These are phyloP conservation scores for Microplitis demolitor DNA, from an alignment of 1,140 invertebrate genomes.

Conservation along the genomic window DNA sequence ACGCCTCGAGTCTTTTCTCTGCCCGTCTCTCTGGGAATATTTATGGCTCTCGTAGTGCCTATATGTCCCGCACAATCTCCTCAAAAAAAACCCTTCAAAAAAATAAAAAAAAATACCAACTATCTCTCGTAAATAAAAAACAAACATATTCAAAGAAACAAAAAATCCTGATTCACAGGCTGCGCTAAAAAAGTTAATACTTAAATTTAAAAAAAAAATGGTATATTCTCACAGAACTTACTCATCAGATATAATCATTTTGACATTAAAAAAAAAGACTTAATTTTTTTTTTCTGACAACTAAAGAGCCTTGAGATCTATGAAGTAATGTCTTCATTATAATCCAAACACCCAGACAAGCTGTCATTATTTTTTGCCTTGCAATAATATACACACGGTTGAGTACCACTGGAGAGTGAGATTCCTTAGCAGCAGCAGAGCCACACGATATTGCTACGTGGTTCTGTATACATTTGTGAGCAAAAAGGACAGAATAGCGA, in stretches of 20 bases:
- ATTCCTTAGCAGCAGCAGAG: conserved; percentile 36
- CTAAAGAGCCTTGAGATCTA: not conserved
- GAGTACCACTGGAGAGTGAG: conserved; percentile 45
- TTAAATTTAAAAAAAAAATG: not conserved
- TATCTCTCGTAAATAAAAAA: too few relatives aligned
- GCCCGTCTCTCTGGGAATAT: not conserved
- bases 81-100: not conserved
- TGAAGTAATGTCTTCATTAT: conserved; percentile 14
- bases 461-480: conserved; percentile 33
- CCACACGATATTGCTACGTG: conserved; percentile 30
- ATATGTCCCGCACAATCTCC: not conserved
- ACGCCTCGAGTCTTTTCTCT: not conserved
- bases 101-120: not conserved
- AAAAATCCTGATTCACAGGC: not conserved
- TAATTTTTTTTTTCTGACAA: not conserved
- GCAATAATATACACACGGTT: conserved; percentile 21
- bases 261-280: not conserved
- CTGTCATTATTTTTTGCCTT: conserved; percentile 8
- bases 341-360: not conserved
- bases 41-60: conserved; percentile 31
- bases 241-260: too few relatives aligned
- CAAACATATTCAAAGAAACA: not conserved
- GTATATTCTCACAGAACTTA: too few relatives aligned
- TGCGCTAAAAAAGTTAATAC: not conserved
- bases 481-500: conserved; percentile 23